These are phyloP conservation scores for Formica exsecta DNA, from an alignment of 1,140 invertebrate species.

Conservation along the genomic window DNA sequence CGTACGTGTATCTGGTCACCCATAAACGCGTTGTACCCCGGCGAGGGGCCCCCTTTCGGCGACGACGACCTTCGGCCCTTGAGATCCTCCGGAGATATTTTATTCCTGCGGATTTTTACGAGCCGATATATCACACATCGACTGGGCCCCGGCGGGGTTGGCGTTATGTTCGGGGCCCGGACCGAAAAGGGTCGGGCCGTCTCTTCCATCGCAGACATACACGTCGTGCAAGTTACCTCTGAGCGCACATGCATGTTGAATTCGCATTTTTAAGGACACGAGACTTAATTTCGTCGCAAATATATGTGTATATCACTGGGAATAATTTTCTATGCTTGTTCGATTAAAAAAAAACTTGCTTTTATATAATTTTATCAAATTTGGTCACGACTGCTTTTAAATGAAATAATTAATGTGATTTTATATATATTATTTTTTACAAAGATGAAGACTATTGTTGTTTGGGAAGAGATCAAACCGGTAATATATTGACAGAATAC, in stretches of 20 bases:
- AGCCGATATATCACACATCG: constrained; percentile 87
- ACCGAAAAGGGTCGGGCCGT: constrained; percentile 68
- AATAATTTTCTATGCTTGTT: not conserved
- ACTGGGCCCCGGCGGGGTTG: constrained; percentile 78
- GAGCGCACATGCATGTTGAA: not conserved
- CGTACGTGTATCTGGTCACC: constrained; percentile 73
- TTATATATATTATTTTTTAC: not conserved
- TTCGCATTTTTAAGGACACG: constrained; percentile 1
- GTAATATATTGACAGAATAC: not conserved
- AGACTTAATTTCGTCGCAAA: constrained; percentile 24
- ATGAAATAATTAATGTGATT: not conserved
- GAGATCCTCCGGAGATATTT: constrained; percentile 85
- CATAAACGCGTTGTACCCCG: constrained; percentile 68
- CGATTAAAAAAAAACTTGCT: not conserved
- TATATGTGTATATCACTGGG: constrained; percentile 11
- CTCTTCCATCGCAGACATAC: constrained; percentile 15
- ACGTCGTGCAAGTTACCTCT: constrained; percentile 12
- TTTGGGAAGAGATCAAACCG: not conserved
- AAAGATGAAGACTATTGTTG: not conserved
- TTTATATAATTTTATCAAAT: not conserved
- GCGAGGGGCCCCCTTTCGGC: constrained; percentile 82
- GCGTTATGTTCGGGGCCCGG: constrained; percentile 75
- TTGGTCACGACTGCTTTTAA: not conserved
- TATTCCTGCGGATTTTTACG: constrained; percentile 86
- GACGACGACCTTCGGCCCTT: constrained; percentile 84